A percentile compares a stretch with the other conserved stretches of the same genome.
phyloP scores from a whole-genome alignment of 2,797 vertebrate species.

The Pyrocephalus nanus region DNA sequence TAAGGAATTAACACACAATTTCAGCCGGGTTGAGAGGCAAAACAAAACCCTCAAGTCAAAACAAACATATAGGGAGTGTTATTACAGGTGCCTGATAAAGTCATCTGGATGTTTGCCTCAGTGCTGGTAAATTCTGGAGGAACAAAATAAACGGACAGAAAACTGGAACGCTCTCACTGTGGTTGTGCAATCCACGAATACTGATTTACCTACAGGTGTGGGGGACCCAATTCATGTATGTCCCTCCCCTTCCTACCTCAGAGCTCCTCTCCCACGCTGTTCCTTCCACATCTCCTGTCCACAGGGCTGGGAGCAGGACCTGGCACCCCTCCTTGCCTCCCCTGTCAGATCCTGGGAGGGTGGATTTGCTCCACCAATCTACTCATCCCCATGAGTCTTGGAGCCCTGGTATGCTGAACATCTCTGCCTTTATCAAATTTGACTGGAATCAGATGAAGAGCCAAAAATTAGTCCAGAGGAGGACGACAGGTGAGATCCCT shows the following conservation, averaged over 20 bases:
- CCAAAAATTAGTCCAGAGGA: not conserved
- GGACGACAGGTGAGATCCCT: not conserved
- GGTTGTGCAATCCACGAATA: not conserved
- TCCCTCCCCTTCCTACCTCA: not conserved
- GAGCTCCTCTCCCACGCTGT: not conserved
- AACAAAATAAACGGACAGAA: fast-evolving
- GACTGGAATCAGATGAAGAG: not conserved
- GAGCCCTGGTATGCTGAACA: not conserved
- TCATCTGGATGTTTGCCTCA: not conserved
- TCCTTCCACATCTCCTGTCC: not conserved
- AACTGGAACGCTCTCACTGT: not conserved
- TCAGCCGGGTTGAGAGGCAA: constrained; percentile 14
- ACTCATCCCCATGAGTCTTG: not conserved
- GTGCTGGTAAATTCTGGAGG: not conserved
- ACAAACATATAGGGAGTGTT: not conserved
- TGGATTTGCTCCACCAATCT: not conserved
- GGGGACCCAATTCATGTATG: not conserved
- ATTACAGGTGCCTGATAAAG: constrained; percentile 2
- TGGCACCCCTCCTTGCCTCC: fast-evolving
- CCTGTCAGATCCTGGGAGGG: not conserved
- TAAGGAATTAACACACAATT: not conserved
- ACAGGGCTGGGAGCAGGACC: not conserved
- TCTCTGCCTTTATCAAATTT: not conserved
- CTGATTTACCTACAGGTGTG: not conserved
- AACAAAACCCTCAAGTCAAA: not conserved